Base-by-base conservation (phyloP, 2,113 vertebrate species). In the Grus americana region DNA sequence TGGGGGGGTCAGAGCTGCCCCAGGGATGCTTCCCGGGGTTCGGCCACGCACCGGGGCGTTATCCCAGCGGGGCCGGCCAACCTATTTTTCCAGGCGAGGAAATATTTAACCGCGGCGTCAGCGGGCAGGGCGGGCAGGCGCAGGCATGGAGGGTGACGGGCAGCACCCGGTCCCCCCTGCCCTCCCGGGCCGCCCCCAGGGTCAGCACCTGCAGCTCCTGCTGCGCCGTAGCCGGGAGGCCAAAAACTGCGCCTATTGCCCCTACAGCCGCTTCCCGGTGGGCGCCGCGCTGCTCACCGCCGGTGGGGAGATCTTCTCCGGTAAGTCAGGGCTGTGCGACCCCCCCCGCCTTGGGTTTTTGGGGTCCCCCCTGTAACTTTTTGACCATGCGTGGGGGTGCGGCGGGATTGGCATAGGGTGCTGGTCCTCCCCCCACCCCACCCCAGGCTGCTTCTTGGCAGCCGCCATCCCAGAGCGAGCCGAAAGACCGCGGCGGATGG, bases 231-330 rank as follows among this genome's bases (percentile, higher is more conserved):
- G 98, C 91, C 97, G 67, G 15, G 98, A 99, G 91, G 99, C 99
- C 90, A 98, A 98, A 91, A 97, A 95, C 55, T 95, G 95, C 15
- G 99, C 99, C 3, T 99, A 99, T 92, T 99, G 99, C 76, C 99
- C 99, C 12, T 99, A 99, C 98, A 99, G 99, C 91, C 96, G 30
- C 23, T 99, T 99, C 96, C 98, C 98, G 1, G 99, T 99, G 71
- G 99, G 99, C 7, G 99, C 99, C 0, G 99, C 99, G 0, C 90
- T 99, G 52, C 96, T 99, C 88, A 99, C 99, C 2, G 24, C 87
- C 55, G 94, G 98, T 4, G 99, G 99, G 49, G 98, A 97, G 86
- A 98, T 99, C 97, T 98, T 99, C 95, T 99, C 98, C 2, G 99
- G 99, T 99, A 98, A 98, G 89, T 29, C 6, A 7, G 18, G 44